A percentile compares a stretch with the other conserved stretches of the same genome.
phyloP scores from a whole-genome alignment of 1,140 invertebrate genomes.

The Macrosteles quadrilineatus region DNA sequence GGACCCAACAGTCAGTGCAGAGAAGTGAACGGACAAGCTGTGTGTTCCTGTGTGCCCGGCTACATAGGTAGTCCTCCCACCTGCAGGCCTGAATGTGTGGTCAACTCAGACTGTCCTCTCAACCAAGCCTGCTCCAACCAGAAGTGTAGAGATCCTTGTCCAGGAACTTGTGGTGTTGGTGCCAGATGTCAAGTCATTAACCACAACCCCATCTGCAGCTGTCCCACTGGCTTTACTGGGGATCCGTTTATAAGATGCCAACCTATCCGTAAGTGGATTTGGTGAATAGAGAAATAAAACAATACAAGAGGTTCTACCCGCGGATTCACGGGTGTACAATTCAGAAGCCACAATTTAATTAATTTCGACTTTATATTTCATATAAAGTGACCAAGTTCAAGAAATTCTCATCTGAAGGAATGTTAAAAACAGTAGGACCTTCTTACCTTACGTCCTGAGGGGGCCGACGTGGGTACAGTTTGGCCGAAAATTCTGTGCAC shows the following conservation, averaged over 20 bases:
- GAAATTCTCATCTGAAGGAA: too few relatives aligned
- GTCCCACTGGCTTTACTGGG: conserved; percentile 65
- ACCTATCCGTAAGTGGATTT: conserved; percentile 47
- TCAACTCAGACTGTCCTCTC: conserved; percentile 65
- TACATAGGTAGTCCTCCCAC: conserved; percentile 71
- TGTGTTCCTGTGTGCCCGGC: conserved; percentile 68
- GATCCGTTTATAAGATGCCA: conserved; percentile 72
- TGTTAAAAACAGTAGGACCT: too few relatives aligned
- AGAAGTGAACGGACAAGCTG: conserved; percentile 64
- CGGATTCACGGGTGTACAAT: too few relatives aligned
- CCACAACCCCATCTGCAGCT: conserved; percentile 75
- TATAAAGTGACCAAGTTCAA: too few relatives aligned
- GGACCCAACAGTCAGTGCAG: conserved; percentile 72
- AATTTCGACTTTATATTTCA: too few relatives aligned
- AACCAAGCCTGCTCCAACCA: conserved; percentile 63
- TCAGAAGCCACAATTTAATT: too few relatives aligned
- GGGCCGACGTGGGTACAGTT: too few relatives aligned
- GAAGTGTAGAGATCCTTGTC: conserved; percentile 66
- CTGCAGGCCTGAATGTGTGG: conserved; percentile 72
- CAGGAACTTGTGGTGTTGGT: conserved; percentile 65
- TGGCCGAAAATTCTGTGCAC: too few relatives aligned
- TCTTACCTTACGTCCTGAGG: too few relatives aligned
- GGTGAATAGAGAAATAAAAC: background rate
- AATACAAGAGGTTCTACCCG: too few relatives aligned
- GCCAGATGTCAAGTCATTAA: conserved; percentile 71